Conservation (phyloP, 1,140 invertebrate genomes). For the Phocides pigmalion region DNA sequence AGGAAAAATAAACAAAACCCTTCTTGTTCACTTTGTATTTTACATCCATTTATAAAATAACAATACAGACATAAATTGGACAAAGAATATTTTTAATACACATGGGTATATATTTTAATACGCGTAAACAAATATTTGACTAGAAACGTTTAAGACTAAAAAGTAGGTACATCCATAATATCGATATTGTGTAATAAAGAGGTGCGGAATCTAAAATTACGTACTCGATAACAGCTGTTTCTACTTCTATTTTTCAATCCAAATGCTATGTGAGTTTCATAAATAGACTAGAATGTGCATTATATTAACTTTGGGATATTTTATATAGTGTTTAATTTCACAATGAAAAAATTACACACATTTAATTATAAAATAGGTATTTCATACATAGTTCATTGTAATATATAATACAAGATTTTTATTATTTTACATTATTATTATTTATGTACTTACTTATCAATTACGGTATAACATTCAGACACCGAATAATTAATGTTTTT, state of each 20-base stretch:
- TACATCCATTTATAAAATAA: conserved; percentile 65
- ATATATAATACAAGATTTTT: too few species aligned
- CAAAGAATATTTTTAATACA: conserved; percentile 41
- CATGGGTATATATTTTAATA: conserved; percentile 39
- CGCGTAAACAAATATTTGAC: conserved; percentile 47
- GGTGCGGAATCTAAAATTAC: conserved; percentile 5
- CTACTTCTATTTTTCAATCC: conserved; percentile 8
- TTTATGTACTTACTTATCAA: background rate
- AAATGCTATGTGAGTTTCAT: conserved; percentile 2
- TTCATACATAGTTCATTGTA: too few species aligned
- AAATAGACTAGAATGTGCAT: conserved; percentile 20
- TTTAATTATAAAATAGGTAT: background rate
- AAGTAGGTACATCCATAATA: conserved; percentile 10
- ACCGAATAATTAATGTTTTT: background rate
- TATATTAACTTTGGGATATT: background rate
- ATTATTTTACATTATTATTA: too few species aligned
- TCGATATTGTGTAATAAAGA: conserved; percentile 1
- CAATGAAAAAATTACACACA: background rate
- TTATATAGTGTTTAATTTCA: background rate
- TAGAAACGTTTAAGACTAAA: conserved; percentile 44
- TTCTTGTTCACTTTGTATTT: conserved; percentile 51
- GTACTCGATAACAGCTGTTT: background rate
- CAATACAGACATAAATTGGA: conserved; percentile 34
- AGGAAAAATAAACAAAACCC: conserved; percentile 20
- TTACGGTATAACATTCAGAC: background rate